A percentile compares a stretch with the other conserved stretches of the same genome.
phyloP scores from a whole-genome alignment of 2,797 vertebrate genomes.

The Pseudomugil gertrudae region DNA sequence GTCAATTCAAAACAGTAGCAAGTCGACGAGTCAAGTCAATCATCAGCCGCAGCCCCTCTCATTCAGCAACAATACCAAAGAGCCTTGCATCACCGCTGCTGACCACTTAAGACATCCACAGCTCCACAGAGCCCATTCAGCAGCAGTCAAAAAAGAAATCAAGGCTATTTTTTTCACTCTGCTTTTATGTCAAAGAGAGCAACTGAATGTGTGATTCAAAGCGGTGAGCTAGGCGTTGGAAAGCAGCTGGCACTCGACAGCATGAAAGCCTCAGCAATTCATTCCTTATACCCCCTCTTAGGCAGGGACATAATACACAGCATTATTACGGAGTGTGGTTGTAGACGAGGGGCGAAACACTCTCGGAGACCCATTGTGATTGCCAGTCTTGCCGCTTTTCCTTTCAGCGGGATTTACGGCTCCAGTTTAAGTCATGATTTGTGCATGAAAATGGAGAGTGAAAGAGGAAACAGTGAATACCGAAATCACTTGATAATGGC shows the following conservation, averaged over 20 bases:
- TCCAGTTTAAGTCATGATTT: constrained; percentile 57
- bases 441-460: constrained; percentile 56
- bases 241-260: constrained; percentile 80
- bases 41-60: constrained; percentile 76
- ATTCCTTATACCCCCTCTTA: constrained; percentile 66
- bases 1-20: constrained; percentile 70
- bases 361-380: constrained; percentile 75
- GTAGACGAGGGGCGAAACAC: constrained; percentile 72
- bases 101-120: constrained; percentile 79
- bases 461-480: constrained; percentile 52
- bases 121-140: constrained; percentile 72
- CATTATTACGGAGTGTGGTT: constrained; percentile 72
- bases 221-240: constrained; percentile 69
- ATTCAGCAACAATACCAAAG: constrained; percentile 74
- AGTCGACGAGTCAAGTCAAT: constrained; percentile 74
- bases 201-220: constrained; percentile 72
- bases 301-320: constrained; percentile 69
- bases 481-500: constrained; percentile 59
- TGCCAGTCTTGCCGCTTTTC: constrained; percentile 61
- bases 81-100: constrained; percentile 66
- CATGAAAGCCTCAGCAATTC: constrained; percentile 76
- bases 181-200: constrained; percentile 80
- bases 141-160: constrained; percentile 77
- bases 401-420: constrained; percentile 66
- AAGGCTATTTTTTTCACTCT: constrained; percentile 75